Evolutionary conservation across 2,888 invertebrate species (phyloP).

Genomic region (Frankliniella intonsa): DNA sequence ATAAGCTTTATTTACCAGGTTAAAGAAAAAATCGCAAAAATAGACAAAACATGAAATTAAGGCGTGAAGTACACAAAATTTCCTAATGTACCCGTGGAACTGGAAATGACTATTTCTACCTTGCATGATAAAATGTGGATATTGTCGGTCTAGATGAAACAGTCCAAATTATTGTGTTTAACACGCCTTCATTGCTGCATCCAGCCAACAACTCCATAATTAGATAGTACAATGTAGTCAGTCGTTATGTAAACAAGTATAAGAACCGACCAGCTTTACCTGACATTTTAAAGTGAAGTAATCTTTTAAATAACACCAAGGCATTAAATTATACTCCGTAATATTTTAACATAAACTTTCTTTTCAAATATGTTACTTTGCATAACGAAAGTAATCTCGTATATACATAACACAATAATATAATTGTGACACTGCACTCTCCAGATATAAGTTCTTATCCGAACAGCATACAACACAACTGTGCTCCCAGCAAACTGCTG

Average conservation of each 20-base stretch:
- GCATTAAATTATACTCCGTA: not conserved
- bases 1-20: slow-evolving; percentile 19
- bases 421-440: slow-evolving; percentile 18
- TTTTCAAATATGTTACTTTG: not conserved
- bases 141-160: too few relatives aligned
- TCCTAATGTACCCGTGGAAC: slow-evolving; percentile 1
- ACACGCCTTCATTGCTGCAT: too few relatives aligned
- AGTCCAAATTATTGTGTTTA: too few relatives aligned
- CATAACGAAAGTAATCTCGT: slow-evolving; percentile 17
- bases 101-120: slow-evolving; percentile 15
- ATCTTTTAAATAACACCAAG: slow-evolving; percentile 1
- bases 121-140: slow-evolving; percentile 7
- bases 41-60: slow-evolving; percentile 21
- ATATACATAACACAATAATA: slow-evolving; percentile 20
- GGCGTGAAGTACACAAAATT: slow-evolving; percentile 22
- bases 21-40: slow-evolving; percentile 23
- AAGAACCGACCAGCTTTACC: not conserved
- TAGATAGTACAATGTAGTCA: too few relatives aligned
- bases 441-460: not conserved
- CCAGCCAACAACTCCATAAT: too few relatives aligned
- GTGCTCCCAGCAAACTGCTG: slow-evolving; percentile 2
- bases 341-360: slow-evolving; percentile 1
- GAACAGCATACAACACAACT: not conserved
- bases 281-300: not conserved
- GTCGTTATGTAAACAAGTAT: not conserved